These are phyloP conservation scores for Sisor rabdophorus DNA, from an alignment of 2,113 vertebrate genomes.

Conservation along the genomic window DNA sequence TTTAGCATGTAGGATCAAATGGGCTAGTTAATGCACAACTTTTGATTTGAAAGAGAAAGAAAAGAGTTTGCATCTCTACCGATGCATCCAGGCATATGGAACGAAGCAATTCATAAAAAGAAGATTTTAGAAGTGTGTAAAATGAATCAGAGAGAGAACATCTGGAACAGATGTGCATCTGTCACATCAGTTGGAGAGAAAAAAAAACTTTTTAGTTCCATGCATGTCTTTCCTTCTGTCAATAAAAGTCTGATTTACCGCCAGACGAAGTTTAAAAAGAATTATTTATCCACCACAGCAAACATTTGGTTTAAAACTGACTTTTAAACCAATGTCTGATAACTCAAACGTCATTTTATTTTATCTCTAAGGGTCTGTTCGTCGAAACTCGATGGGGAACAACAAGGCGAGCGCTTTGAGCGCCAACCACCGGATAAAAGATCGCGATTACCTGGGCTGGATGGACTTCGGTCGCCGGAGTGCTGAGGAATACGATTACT, in stretches of 20 bases:
- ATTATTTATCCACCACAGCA: background rate
- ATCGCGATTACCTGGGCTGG: conserved; percentile 96
- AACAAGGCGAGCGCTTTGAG: conserved; percentile 71
- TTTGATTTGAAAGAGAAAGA: background rate
- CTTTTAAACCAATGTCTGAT: background rate
- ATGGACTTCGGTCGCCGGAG: conserved; percentile 98
- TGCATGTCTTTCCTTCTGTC: background rate
- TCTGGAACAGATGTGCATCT: conserved; percentile 10
- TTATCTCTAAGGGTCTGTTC: conserved; percentile 71
- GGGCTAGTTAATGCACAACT: background rate
- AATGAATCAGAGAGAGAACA: conserved; percentile 12
- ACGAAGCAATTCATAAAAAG: background rate
- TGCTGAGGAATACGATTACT: conserved; percentile 89
- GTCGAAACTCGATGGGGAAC: conserved; percentile 76
- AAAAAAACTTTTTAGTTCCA: background rate
- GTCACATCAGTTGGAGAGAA: background rate
- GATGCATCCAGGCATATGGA: background rate
- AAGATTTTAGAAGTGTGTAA: background rate
- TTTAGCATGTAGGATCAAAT: background rate
- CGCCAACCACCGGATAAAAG: conserved; percentile 85
- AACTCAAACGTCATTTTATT: background rate
- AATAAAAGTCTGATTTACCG: background rate
- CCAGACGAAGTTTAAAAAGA: background rate
- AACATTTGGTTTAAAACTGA: background rate
- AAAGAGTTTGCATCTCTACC: background rate